phyloP scores from a whole-genome alignment of 2,888 invertebrate species.

The Philopedon plagiatum region DNA sequence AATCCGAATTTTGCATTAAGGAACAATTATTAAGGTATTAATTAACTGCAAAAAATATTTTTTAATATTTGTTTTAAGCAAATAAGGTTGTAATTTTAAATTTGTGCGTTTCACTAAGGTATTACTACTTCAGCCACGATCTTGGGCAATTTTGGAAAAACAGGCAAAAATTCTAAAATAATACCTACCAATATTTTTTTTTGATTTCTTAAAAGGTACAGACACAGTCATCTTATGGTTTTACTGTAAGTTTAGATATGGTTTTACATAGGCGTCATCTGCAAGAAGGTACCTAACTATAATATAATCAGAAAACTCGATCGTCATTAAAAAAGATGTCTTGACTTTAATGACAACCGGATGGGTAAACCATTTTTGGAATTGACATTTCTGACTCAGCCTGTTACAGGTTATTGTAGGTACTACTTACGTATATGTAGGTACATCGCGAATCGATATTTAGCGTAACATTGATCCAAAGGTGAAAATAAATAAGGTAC shows the following conservation, averaged over 20 bases:
- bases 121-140: too few species aligned
- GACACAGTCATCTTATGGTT: too few species aligned
- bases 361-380: conserved; percentile 46
- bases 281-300: neutral
- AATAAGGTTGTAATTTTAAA: too few species aligned
- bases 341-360: conserved; percentile 47
- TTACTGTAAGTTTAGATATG: too few species aligned
- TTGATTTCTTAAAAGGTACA: too few species aligned
- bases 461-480: conserved; percentile 46
- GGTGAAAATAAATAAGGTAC: conserved; percentile 41
- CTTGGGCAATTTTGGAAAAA: too few species aligned
- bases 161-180: too few species aligned
- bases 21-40: neutral
- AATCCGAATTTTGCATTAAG: neutral
- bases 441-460: conserved; percentile 26
- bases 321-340: conserved; percentile 47
- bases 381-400: conserved; percentile 46
- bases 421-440: neutral
- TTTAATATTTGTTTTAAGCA: too few species aligned
- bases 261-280: conserved; percentile 24
- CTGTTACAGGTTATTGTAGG: conserved; percentile 30
- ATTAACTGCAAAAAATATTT: too few species aligned
- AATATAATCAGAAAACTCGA: conserved; percentile 47
- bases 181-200: too few species aligned
- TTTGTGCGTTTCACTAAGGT: too few species aligned